Conservation (phyloP, 2,797 vertebrate species). For the Anguilla pacifica region DNA sequence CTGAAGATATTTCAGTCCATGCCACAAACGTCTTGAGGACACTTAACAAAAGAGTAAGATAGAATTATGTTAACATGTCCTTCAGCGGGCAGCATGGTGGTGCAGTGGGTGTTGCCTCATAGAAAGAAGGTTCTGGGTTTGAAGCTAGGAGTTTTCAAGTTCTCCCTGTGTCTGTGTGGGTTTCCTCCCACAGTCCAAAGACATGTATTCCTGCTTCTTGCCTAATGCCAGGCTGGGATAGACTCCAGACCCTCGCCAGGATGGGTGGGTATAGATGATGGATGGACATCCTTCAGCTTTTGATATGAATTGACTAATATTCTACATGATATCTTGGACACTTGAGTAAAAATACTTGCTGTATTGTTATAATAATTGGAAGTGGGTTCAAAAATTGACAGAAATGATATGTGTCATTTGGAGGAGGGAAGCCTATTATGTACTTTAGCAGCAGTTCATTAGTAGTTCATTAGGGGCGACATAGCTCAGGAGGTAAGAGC, state of each 20-base stretch:
- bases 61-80: background rate
- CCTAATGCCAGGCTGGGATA: too few relatives aligned
- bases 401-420: background rate
- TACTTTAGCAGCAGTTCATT: background rate
- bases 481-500: too few relatives aligned
- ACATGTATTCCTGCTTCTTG: too few relatives aligned
- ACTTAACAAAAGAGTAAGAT: background rate
- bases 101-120: too few relatives aligned
- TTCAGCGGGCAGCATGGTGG: too few relatives aligned
- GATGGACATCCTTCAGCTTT: background rate
- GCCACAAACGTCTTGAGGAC: background rate
- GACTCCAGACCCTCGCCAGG: too few relatives aligned
- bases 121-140: too few relatives aligned
- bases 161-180: too few relatives aligned
- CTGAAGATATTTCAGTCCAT: background rate
- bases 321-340: background rate
- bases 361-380: background rate
- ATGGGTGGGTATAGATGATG: too few relatives aligned
- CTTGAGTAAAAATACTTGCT: conserved; percentile 16
- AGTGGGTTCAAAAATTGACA: background rate
- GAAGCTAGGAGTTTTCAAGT: too few relatives aligned
- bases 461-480: background rate
- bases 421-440: background rate
- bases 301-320: background rate
- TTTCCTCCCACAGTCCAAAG: too few relatives aligned